These are phyloP conservation scores for Corvus moneduloides DNA, from an alignment of 2,113 vertebrate species.

Conservation along the genomic window DNA sequence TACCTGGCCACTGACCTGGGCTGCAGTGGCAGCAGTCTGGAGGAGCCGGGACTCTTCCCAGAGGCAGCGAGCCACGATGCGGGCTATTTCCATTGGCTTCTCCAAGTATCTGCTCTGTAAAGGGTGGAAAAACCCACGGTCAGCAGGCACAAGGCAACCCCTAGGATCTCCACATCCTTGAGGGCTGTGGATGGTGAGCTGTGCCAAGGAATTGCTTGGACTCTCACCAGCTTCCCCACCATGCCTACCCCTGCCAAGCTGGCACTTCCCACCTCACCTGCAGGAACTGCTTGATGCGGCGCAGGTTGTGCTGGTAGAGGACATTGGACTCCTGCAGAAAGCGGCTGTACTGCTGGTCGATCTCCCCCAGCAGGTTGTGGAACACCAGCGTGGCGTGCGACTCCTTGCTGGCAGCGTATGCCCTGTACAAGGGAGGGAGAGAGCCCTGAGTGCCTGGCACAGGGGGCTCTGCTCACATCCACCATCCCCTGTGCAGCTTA, in stretches of 20 bases:
- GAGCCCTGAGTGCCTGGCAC: not conserved
- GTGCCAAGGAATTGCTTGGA: rapidly evolving
- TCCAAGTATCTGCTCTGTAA: slow-evolving; percentile 93
- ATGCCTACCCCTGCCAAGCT: not conserved
- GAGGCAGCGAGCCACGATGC: slow-evolving; percentile 93
- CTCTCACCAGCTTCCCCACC: not conserved
- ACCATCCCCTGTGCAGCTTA: rapidly evolving
- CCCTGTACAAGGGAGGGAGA: slow-evolving; percentile 72
- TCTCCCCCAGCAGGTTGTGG: slow-evolving; percentile 97
- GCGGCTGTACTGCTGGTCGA: slow-evolving; percentile 98
- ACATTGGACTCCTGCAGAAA: slow-evolving; percentile 98
- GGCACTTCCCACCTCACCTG: slow-evolving; percentile 69
- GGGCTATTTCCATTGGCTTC: slow-evolving; percentile 97
- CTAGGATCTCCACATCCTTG: rapidly evolving
- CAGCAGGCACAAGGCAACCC: not conserved
- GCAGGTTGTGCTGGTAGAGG: slow-evolving; percentile 96
- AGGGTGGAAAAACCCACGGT: not conserved
- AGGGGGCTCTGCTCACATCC: not conserved
- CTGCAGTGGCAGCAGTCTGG: slow-evolving; percentile 88
- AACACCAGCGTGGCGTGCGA: slow-evolving; percentile 96
- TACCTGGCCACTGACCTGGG: slow-evolving; percentile 77
- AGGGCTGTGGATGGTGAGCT: rapidly evolving
- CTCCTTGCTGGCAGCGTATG: slow-evolving; percentile 94
- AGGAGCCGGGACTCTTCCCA: slow-evolving; percentile 95
- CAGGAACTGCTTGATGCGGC: slow-evolving; percentile 96